These are phyloP conservation scores for Ptychochromis oligacanthus DNA, from an alignment of 2,113 vertebrate genomes.

Conservation along the genomic window DNA sequence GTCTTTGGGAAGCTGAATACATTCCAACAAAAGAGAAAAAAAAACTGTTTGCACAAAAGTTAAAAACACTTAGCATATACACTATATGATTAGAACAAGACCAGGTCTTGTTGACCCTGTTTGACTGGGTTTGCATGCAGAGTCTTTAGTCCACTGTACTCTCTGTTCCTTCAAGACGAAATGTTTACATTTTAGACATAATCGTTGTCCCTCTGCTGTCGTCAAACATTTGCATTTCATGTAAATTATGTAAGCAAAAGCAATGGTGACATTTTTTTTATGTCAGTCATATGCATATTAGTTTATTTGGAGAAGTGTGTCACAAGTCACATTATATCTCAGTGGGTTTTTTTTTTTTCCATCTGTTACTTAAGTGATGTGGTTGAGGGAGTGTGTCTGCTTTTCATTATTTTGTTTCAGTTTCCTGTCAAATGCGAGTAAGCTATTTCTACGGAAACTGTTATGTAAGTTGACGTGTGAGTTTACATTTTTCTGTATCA, in stretches of 20 bases:
- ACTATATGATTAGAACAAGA: neutral
- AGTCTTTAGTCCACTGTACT: neutral
- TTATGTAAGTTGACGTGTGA: neutral
- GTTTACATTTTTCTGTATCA: neutral
- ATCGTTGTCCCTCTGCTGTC: neutral
- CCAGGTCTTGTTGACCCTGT: neutral
- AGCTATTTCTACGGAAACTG: constrained; percentile 17
- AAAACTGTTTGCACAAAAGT: neutral
- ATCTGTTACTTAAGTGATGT: neutral
- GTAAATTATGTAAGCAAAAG: neutral
- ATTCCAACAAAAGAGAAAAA: neutral
- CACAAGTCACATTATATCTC: neutral
- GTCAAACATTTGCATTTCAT: neutral
- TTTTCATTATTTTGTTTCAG: neutral
- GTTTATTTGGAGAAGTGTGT: neutral
- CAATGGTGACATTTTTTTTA: neutral
- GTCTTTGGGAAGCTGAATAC: neutral
- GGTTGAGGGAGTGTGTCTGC: neutral
- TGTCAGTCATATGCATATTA: neutral
- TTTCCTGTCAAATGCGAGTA: constrained; percentile 38
- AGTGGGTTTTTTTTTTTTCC: neutral
- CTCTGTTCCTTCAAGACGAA: neutral
- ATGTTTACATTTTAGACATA: neutral
- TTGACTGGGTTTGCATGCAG: neutral
- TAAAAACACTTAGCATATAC: neutral